Percentiles rank a stretch among this genome's conserved stretches.
These are phyloP conservation scores for Nilaparvata lugens DNA, from an alignment of 1,140 invertebrate species.

Conservation along the genomic window DNA sequence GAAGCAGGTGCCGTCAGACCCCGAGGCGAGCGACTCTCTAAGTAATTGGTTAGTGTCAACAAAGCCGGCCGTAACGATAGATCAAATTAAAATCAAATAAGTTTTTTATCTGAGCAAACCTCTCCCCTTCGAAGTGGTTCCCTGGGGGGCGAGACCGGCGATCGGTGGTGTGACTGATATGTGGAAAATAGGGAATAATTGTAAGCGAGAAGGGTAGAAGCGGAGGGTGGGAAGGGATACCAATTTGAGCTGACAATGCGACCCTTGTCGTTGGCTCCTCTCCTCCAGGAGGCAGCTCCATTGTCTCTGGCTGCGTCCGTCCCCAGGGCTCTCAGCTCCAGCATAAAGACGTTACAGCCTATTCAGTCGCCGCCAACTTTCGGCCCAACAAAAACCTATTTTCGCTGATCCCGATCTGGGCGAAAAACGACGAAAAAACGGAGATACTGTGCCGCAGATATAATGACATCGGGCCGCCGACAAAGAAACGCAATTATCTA, in stretches of 20 bases:
- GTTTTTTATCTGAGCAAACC: conserved; percentile 1
- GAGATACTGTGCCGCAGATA: too few relatives aligned
- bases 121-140: background rate
- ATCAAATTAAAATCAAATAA: conserved; percentile 4
- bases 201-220: background rate
- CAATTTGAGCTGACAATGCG: conserved; percentile 1
- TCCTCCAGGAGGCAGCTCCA: background rate
- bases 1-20: background rate
- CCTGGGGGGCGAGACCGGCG: background rate
- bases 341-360: too few relatives aligned
- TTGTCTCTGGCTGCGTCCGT: background rate
- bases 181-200: conserved; percentile 3
- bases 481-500: too few relatives aligned
- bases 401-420: too few relatives aligned
- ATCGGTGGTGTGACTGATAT: conserved; percentile 1
- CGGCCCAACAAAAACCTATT: too few relatives aligned
- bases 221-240: background rate
- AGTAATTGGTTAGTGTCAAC: conserved; percentile 3
- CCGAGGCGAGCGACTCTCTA: background rate
- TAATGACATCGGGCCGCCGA: too few relatives aligned
- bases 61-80: background rate
- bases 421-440: too few relatives aligned
- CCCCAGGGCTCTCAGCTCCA: background rate
- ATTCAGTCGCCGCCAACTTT: too few relatives aligned
- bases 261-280: background rate